Evolutionary conservation across 2,797 vertebrate species (phyloP).

Genomic region (Chaenodraco wilsoni): DNA sequence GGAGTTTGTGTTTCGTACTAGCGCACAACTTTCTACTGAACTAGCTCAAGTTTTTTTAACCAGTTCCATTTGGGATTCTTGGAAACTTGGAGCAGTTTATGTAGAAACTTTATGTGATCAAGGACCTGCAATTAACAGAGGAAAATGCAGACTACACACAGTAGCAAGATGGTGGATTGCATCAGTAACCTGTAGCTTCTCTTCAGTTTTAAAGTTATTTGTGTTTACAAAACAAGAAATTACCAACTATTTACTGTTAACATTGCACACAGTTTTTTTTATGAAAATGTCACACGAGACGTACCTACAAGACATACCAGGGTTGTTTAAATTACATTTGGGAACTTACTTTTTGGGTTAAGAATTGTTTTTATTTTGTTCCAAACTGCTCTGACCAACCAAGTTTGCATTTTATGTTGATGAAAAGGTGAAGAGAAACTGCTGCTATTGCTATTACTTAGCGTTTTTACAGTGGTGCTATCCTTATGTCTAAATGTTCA

Average conservation of each 20-base stretch:
- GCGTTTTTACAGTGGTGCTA: background rate
- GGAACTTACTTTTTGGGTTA: background rate
- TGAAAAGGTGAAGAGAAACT: background rate
- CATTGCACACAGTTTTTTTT: too few relatives aligned
- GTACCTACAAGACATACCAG: background rate
- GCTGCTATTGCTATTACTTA: too few relatives aligned
- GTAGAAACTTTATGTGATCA: too few relatives aligned
- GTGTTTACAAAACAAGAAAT: background rate
- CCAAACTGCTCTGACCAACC: background rate
- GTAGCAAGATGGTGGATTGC: background rate
- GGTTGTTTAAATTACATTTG: background rate
- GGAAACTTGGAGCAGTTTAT: too few relatives aligned
- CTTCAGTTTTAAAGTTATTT: background rate
- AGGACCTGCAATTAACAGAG: too few relatives aligned
- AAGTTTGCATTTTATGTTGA: background rate
- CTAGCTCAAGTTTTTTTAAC: too few relatives aligned
- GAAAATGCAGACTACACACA: too few relatives aligned
- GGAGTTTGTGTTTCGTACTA: too few relatives aligned
- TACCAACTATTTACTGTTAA: background rate
- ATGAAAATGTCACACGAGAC: too few relatives aligned
- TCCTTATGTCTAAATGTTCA: background rate
- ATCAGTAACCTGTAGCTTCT: background rate
- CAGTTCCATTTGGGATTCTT: too few relatives aligned
- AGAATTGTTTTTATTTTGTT: background rate
- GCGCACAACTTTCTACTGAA: too few relatives aligned